Conservation (phyloP, 2,113 vertebrate species). For the Archocentrus centrarchus region DNA sequence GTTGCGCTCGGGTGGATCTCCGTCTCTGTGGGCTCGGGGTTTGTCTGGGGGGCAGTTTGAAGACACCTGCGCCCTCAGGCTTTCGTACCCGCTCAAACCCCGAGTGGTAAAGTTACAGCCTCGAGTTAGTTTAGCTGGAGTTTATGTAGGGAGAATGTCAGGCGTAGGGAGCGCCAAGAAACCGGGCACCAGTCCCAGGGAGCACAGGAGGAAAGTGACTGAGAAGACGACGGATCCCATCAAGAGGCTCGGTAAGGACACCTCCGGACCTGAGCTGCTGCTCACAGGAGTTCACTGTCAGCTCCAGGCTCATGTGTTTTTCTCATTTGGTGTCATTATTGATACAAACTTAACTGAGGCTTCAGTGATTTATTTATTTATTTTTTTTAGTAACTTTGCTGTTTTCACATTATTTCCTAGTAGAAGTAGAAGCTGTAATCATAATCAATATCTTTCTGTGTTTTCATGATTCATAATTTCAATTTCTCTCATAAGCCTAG, state of each 20-base stretch:
- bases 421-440: not conserved
- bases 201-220: constrained; percentile 39
- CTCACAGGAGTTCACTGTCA: not conserved
- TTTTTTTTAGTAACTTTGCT: not conserved
- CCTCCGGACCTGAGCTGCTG: not conserved
- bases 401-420: not conserved
- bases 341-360: not conserved
- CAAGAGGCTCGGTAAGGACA: constrained; percentile 74
- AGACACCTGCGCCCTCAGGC: constrained; percentile 36
- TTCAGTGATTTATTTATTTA: not conserved
- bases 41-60: constrained; percentile 1
- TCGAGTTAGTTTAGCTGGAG: not conserved
- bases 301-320: not conserved
- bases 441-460: not conserved
- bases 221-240: constrained; percentile 67
- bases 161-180: constrained; percentile 67
- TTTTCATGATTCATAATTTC: not conserved
- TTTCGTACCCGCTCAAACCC: not conserved
- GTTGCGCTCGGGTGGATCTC: not conserved
- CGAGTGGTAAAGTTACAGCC: not conserved
- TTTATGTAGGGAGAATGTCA: constrained; percentile 57
- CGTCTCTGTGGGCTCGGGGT: not conserved
- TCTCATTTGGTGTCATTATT: not conserved
- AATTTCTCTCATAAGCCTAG: not conserved
- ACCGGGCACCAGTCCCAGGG: constrained; percentile 25